phyloP scores from a whole-genome alignment of 2,888 invertebrate genomes.

The Anthrax anthrax region DNA sequence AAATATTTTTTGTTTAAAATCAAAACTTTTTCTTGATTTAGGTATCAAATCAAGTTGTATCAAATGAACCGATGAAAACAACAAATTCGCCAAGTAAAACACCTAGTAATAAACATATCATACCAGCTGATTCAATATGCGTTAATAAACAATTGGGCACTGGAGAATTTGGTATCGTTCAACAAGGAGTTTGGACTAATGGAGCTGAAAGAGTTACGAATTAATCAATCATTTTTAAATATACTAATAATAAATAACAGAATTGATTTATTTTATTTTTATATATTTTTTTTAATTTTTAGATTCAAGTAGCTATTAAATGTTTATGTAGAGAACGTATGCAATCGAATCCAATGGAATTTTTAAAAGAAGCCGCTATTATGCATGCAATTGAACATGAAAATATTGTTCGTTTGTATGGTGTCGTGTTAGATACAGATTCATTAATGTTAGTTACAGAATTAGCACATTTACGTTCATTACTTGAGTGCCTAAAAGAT shows the following conservation, averaged over 20 bases:
- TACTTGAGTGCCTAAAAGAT: conserved; percentile 91
- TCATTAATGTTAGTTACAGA: conserved; percentile 76
- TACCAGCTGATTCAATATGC: conserved; percentile 77
- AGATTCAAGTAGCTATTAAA: conserved; percentile 95
- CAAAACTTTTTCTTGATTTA: not conserved
- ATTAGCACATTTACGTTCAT: conserved; percentile 83
- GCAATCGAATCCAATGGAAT: conserved; percentile 92
- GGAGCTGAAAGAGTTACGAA: conserved; percentile 75
- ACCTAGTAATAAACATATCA: conserved; percentile 66
- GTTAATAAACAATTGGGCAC: conserved; percentile 90
- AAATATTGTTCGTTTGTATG: conserved; percentile 92
- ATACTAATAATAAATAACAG: conserved; percentile 6
- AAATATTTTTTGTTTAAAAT: no score
- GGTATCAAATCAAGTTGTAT: conserved; percentile 36
- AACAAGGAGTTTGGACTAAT: conserved; percentile 94
- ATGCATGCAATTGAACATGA: conserved; percentile 98
- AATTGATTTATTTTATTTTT: conserved; percentile 2
- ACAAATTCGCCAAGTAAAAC: conserved; percentile 30
- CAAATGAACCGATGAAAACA: conserved; percentile 49
- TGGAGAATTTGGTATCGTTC: conserved; percentile 96
- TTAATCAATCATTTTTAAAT: no score
- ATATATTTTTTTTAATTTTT: conserved; percentile 18
- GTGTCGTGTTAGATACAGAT: conserved; percentile 88
- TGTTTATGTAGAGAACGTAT: conserved; percentile 87
- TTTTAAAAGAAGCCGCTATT: conserved; percentile 93